Evolutionary conservation across 2,888 invertebrate genomes (phyloP), one percentile per base, ranked within the genome.

Genomic region (Hirudinaria manillensis): DNA sequence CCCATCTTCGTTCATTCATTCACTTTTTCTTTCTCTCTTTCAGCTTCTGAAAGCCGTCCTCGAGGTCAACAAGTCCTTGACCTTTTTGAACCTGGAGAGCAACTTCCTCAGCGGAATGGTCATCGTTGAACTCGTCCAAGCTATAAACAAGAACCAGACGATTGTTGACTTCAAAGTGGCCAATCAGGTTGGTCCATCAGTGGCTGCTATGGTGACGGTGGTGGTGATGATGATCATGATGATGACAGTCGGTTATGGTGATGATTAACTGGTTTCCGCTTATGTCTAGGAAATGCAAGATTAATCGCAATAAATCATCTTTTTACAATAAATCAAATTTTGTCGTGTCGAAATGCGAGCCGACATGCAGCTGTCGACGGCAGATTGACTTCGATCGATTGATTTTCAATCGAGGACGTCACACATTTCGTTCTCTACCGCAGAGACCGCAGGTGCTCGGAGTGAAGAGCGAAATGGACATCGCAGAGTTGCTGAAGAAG

Each of bases 121-220:
- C 78, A 89, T 98, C 83, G 92, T 95, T 80, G 90, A 89, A 85
- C 89, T 99, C 80, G 89, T 97, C 77, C 91, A 91, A 85, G 89
- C 94, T 74, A 89, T 98, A 83, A 90, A 96, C 78, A 90, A 91
- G 82, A 92, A 93, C 81, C 91, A 92, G 85, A 89, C 90, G 78
- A 90, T 97, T 70, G 92, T 94, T 87, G 97, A 98, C 88, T 94
- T 98, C 87, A 90, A 97, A 85, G 95, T 95, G 80, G 92, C 95
- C 79, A 99, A 99, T 88, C 98, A 99, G 92, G 97, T 95, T 34
- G 21, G 65, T 13, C 19, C 7, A 16, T 1, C 10, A 16, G n/a
- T 27, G 13, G 24, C 61, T 27, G 24, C 13, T 2, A 16, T 27
- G 61, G n/a, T 61, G 29, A 61, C 10, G 29, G n/a, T 61, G 61